Base-by-base conservation (phyloP, 2,888 invertebrate species). In the Apodemia duryi region DNA sequence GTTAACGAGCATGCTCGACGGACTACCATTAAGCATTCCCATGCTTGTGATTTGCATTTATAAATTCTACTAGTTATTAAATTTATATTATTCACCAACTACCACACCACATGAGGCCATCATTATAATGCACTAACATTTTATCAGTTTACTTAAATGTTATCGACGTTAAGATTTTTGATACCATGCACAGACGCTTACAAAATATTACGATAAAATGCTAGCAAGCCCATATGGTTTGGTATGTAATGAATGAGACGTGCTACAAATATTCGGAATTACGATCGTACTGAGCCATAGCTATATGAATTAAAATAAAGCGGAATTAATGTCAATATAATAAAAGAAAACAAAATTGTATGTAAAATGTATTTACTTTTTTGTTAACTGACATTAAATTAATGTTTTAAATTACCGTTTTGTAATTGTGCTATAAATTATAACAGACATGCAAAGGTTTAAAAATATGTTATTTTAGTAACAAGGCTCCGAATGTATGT, bases 11-110 rank as follows among this genome's bases (percentile, higher is more conserved):
- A 54, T 54, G 54, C 54, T 54, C 54, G 54, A 28, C 54, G 54
- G 11, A 29, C 29, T 11, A 29, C 54, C 29, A 54, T 54, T 54
- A 54, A 54, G 29, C 52, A 28, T 29, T 57, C 57, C 57, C 57
- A 32, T 57, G 57, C 57, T 57, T 57, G 57, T 57, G 57, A 35
- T 57, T 32, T 57, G 57, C 57, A 57, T 32, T 32, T 57, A 57
- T 11, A 29, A 57, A 32, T 29, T 13, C 11, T 11, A 32, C 13
- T 57, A 57, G 54, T 1, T 32, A 2, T 10, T 57, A 57, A 57
- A 32, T 57, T 57, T 32, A 57, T 57, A 29, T 28, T 29, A 57
- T 32, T 46, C 5, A 46, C 9, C 2, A 35, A 60, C 35, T 13
- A 60, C 60, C 60, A 60, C 35, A 32, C 60, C 46, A 49, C 46